Evolutionary conservation across 2,113 vertebrate genomes (phyloP), one percentile per base, ranked within the genome.

Genomic region (Stictonetta naevosa): DNA sequence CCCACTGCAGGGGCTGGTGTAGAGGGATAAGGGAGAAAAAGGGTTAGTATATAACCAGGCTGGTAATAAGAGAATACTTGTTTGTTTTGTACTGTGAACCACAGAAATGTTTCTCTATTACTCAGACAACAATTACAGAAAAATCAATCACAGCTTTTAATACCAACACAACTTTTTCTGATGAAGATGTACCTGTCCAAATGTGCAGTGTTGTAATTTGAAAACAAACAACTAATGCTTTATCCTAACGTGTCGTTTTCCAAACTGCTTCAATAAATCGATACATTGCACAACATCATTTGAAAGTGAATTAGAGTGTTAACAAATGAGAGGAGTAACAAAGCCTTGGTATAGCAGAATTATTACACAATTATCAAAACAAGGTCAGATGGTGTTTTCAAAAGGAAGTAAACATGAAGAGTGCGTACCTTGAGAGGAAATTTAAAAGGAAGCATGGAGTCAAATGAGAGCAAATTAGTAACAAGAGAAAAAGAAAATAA

Each of bases 381-480:
- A 81, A 83, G 42, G 48, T 95, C 87, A 92, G 52, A 83, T 0
- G 10, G 69, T 38, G n/a, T 74, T 96, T 93, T 83, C 28, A 78
- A 96, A 96, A 95, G 89, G 46, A 95, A 91, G 63, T 82, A 92
- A 94, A 97, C 62, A 96, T 84, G 72, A 96, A 95, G 66, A 92
- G 72, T 88, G 93, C 96, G 84, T 97, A 97, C 93, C 94, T 98
- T 97, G 95, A 95, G 95, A 97, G 90, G 94, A 96, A 96, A 95
- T 97, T 93, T 92, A 94, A 97, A 91, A 94, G 87, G 96, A 96
- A 93, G 92, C 75, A 58, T 95, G 90, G 93, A 95, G 95, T 95
- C 96, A 97, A 97, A 97, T 91, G 93, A 97, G 92, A 97, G 83
- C 84, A 96, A 96, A 96, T 98, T 97, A 97, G 87, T 87, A 94